Percentiles rank a stretch among this genome's conserved stretches.
These are phyloP conservation scores for Setophaga petechia DNA, from an alignment of 2,113 vertebrate species.

Conservation along the genomic window DNA sequence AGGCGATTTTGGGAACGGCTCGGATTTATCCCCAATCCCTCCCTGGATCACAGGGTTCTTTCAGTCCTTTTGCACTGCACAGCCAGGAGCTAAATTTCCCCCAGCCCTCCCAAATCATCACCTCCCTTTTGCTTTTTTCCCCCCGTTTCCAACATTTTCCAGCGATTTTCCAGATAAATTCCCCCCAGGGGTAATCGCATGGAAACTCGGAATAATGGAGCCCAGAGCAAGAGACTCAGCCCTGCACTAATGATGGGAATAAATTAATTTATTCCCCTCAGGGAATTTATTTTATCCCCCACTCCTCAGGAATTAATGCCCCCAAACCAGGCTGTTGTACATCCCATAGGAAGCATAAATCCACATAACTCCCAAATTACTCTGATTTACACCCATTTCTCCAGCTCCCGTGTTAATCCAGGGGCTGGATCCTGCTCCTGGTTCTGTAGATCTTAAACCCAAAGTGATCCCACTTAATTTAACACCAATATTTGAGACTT, in stretches of 20 bases:
- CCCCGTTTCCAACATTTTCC: not conserved
- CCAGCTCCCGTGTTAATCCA: not conserved
- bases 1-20: not conserved
- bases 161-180: not conserved
- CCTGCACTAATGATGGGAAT: not conserved
- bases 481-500: accelerated
- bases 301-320: not conserved
- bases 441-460: accelerated
- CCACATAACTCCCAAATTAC: not conserved
- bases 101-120: not conserved
- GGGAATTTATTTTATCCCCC: not conserved
- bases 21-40: accelerated
- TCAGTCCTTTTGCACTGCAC: not conserved
- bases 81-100: no score
- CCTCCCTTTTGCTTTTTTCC: not conserved
- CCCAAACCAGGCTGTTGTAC: not conserved
- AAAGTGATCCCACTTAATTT: not conserved
- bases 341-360: not conserved
- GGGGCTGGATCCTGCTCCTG: not conserved
- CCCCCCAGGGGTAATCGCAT: not conserved
- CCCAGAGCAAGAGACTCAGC: not conserved
- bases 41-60: accelerated
- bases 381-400: not conserved
- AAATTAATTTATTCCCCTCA: not conserved
- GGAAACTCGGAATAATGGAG: not conserved